Evolutionary conservation across 2,888 invertebrate species (phyloP).

Genomic region (Agrochola circellaris): DNA sequence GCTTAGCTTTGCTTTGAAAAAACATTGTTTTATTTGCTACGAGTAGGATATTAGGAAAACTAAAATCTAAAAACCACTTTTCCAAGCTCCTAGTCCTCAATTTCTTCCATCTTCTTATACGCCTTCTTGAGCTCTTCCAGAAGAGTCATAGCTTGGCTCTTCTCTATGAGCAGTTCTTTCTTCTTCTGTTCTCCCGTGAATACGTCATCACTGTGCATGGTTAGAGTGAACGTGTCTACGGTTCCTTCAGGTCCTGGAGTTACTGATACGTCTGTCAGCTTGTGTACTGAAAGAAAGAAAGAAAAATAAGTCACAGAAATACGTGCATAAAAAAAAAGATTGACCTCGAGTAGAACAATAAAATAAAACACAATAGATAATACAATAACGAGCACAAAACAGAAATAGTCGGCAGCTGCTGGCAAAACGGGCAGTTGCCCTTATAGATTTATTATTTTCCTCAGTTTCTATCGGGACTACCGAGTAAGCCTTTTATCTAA

Average conservation of each 20-base stretch:
- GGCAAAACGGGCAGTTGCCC: no score
- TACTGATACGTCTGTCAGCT: conserved; percentile 78
- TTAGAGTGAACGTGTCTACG: conserved; percentile 78
- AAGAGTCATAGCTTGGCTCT: conserved; percentile 73
- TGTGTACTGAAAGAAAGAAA: conserved; percentile 78
- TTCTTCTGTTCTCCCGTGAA: conserved; percentile 79
- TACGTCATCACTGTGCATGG: conserved; percentile 77
- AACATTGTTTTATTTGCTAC: not conserved
- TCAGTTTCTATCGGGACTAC: no score
- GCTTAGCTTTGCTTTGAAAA: not conserved
- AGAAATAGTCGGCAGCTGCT: no score
- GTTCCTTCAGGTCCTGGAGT: conserved; percentile 79
- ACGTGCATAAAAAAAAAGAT: no score
- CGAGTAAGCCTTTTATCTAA: no score
- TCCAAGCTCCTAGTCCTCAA: conserved; percentile 55
- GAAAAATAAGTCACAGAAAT: no score
- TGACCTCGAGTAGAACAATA: no score
- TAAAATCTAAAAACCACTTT: not conserved
- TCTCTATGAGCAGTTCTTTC: conserved; percentile 80
- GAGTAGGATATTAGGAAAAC: not conserved
- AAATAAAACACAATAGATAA: no score
- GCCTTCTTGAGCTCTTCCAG: conserved; percentile 81
- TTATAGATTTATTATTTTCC: no score
- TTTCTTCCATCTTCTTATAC: conserved; percentile 81
- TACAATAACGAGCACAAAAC: no score